Conservation (phyloP, 1,140 invertebrate species). For the Drosophila chauvacae region DNA sequence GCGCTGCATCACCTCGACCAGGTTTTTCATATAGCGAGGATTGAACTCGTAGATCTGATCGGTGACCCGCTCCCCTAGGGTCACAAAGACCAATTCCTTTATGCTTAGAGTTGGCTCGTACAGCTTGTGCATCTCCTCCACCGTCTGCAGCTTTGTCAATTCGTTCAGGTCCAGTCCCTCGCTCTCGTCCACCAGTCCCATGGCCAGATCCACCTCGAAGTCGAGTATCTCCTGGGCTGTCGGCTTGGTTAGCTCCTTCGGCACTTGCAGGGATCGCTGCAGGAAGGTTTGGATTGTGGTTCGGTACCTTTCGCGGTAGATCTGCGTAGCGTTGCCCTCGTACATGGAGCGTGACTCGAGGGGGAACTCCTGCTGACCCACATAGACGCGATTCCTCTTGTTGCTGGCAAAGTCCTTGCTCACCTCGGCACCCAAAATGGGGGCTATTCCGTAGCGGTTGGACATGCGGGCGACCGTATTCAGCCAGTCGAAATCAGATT, state of each 20-base stretch:
- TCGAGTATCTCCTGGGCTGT: conserved; percentile 62
- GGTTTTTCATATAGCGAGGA: conserved; percentile 54
- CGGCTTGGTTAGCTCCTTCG: conserved; percentile 18
- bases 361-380: conserved; percentile 48
- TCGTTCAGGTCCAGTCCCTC: conserved; percentile 36
- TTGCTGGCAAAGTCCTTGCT: conserved; percentile 61
- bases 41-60: conserved; percentile 60
- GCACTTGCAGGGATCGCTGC: conserved; percentile 39
- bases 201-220: conserved; percentile 68
- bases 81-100: conserved; percentile 37
- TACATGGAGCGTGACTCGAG: conserved; percentile 65
- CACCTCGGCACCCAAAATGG: conserved; percentile 52
- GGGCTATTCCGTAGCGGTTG: conserved; percentile 42
- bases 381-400: conserved; percentile 50
- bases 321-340: conserved; percentile 37
- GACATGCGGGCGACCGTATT: conserved; percentile 31
- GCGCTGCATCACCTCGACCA: conserved; percentile 36
- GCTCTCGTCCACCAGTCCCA: conserved; percentile 45
- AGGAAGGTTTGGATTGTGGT: conserved; percentile 32
- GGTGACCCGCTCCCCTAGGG: conserved; percentile 32
- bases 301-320: conserved; percentile 41
- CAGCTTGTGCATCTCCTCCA: conserved; percentile 45
- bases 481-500: conserved; percentile 55
- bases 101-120: conserved; percentile 54
- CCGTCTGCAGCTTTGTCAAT: conserved; percentile 29